Evolutionary conservation across 2,888 invertebrate species (phyloP), one percentile per base, ranked within the genome.

Genomic region (Patella ulyssiponensis): DNA sequence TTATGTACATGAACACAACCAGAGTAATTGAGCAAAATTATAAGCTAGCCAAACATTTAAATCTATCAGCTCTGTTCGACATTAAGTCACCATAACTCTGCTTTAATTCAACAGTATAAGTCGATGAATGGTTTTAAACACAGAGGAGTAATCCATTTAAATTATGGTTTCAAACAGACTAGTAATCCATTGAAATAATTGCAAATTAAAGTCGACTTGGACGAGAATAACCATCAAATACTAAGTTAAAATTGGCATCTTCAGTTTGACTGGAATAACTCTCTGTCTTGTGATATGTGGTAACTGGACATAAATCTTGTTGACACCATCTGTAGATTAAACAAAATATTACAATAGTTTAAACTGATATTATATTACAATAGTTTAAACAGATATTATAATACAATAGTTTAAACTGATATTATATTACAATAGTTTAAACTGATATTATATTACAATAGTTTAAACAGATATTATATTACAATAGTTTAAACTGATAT

Each of bases 271-370:
- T 69, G 27, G 77, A 79, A 71, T 85, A 87, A 44, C 79, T 77
- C 20, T 78, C 74, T 71, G 76, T 56, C 27, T 74, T 69, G 15
- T 72, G 71, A 54, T 83, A 75, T 3, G 80, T 82, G 23, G 80
- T 72, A 27, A 88, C 81, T 11, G 83, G 82, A 23, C 82, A 75
- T 58, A 88, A 76, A 73, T 88, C 86, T 69, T 81, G 82, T 71
- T 86, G 84, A 81, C 87, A 87, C 87, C 86, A 87, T 73, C 87
- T 87, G 78, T 11, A 82, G 74, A 27, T 71, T 11, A 54, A 71
- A 27, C 69, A 75, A 17, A 33, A 20, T n/a, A 71, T 71, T 17
- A 17, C 17, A n/a, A 71, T 15, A 71, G 14, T 23, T 71, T 23
- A n/a, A n/a, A n/a, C n/a, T n/a, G n/a, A n/a, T n/a, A n/a, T n/a